These are phyloP conservation scores for Nemapogon koenigi DNA, from an alignment of 2,888 invertebrate genomes.

Conservation along the genomic window DNA sequence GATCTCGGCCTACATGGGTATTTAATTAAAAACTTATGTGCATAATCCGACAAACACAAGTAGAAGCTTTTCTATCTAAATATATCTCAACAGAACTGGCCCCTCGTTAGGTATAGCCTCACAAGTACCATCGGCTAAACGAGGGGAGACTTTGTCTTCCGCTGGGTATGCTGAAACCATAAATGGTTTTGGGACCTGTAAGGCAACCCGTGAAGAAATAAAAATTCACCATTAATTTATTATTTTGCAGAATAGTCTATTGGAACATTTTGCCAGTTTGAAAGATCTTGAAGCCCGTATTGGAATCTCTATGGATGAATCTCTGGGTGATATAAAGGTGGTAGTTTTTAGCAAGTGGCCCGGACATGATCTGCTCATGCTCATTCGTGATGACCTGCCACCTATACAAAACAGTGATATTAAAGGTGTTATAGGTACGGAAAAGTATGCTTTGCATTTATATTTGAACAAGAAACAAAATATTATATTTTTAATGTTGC, in stretches of 20 bases:
- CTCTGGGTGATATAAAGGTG: constrained; percentile 36
- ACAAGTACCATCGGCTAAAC: no score
- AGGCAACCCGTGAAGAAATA: neutral
- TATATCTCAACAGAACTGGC: no score
- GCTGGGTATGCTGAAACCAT: no score
- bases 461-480: neutral
- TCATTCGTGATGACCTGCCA: constrained; percentile 23
- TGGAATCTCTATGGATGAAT: constrained; percentile 28
- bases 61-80: no score
- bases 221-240: neutral
- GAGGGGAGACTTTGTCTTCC: no score
- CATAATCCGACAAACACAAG: no score
- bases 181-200: no score
- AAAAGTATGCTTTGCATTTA: neutral
- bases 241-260: constrained; percentile 32
- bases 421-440: constrained; percentile 34
- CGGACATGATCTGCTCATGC: constrained; percentile 39
- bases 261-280: constrained; percentile 38
- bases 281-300: constrained; percentile 37
- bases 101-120: no score
- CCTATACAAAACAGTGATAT: constrained; percentile 25
- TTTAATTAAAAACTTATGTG: no score
- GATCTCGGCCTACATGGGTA: no score
- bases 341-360: constrained; percentile 47
- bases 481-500: neutral